Conservation (phyloP, 2,888 invertebrate species). For the Temnothorax unifasciatus region DNA sequence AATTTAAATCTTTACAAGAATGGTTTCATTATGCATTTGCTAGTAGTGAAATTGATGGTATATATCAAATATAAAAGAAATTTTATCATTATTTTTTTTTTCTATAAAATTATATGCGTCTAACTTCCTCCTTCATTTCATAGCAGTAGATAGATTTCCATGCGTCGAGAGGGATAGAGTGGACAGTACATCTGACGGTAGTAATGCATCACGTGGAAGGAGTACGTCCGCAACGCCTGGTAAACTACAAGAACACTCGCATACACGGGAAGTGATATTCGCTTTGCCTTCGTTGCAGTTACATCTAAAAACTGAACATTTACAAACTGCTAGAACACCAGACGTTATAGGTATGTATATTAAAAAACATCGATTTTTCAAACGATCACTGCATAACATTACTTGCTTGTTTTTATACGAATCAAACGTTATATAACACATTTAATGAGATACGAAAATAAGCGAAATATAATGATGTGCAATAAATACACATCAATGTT, state of each 20-base stretch:
- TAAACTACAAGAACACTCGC: constrained; percentile 92
- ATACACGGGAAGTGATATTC: constrained; percentile 98
- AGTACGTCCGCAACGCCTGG: constrained; percentile 86
- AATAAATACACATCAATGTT: background rate
- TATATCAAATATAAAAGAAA: constrained; percentile 67
- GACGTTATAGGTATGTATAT: constrained; percentile 88
- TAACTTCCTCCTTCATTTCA: constrained; percentile 15
- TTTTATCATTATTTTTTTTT: background rate
- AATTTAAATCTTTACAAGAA: constrained; percentile 97
- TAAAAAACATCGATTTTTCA: constrained; percentile 4
- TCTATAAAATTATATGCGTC: constrained; percentile 5
- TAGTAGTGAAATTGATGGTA: constrained; percentile 97
- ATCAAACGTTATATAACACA: background rate
- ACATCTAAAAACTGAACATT: constrained; percentile 96
- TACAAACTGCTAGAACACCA: constrained; percentile 92
- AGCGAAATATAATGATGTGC: background rate
- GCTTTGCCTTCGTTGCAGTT: constrained; percentile 97
- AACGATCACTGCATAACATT: background rate
- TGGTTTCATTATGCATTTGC: constrained; percentile 99
- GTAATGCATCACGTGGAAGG: constrained; percentile 87
- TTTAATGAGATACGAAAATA: constrained; percentile 18
- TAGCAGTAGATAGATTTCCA: constrained; percentile 96
- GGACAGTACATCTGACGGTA: constrained; percentile 87
- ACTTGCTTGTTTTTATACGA: constrained; percentile 1
- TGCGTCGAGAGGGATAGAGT: constrained; percentile 92